Evolutionary conservation across 2,797 vertebrate genomes (phyloP).

Genomic region (Tenualosa ilisha): DNA sequence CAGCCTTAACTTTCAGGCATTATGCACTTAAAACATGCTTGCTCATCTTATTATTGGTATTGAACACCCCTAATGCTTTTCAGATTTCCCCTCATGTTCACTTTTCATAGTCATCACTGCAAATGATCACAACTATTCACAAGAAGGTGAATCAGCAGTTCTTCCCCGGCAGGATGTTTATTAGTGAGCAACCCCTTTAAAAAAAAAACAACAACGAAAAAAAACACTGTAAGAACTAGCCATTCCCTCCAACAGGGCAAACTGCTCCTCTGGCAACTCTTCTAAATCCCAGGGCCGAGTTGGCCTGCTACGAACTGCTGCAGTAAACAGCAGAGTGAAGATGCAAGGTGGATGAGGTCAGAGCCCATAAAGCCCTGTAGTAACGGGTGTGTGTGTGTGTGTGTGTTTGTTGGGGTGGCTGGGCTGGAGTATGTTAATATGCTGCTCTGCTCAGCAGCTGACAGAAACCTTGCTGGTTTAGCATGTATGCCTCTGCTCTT

Average conservation of each 20-base stretch:
- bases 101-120: not conserved
- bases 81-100: not conserved
- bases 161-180: not conserved
- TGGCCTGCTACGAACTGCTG: not conserved
- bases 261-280: constrained; percentile 9
- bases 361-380: not conserved
- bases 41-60: not conserved
- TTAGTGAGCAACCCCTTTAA: constrained; percentile 1
- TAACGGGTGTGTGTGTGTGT: not conserved
- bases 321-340: not conserved
- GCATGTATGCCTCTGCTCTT: constrained; percentile 5
- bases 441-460: constrained; percentile 9
- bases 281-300: not conserved
- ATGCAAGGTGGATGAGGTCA: not conserved
- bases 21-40: not conserved
- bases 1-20: too few species aligned
- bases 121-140: not conserved
- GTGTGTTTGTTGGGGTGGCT: not conserved
- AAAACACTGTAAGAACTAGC: constrained; percentile 1
- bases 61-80: not conserved
- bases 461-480: constrained; percentile 1
- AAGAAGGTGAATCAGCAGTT: constrained; percentile 20
- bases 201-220: too few species aligned
- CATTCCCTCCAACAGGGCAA: constrained; percentile 49
- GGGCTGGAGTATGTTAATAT: not conserved